Conservation (phyloP, 2,797 vertebrate genomes). For the Helarctos malayanus region DNA sequence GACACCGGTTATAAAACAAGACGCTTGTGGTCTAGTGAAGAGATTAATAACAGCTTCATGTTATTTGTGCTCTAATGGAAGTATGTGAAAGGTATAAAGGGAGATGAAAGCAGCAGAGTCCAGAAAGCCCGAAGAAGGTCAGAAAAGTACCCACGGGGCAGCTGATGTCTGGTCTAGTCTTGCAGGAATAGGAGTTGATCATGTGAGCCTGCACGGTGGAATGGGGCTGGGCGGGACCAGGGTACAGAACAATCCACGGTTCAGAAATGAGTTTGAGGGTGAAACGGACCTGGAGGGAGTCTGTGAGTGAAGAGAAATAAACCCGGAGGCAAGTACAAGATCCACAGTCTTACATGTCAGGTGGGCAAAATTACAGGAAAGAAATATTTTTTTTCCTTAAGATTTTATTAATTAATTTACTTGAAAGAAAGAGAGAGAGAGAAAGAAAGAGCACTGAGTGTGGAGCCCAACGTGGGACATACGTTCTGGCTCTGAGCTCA, state of each 20-base stretch:
- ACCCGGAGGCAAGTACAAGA: background rate
- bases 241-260: background rate
- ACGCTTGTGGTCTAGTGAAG: background rate
- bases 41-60: background rate
- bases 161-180: background rate
- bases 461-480: background rate
- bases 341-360: background rate
- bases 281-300: background rate
- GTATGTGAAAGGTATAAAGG: background rate
- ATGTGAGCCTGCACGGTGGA: no score
- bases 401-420: background rate
- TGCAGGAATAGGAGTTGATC: background rate
- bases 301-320: background rate
- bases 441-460: rapidly evolving
- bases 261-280: background rate
- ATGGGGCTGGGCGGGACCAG: no score
- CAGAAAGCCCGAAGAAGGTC: background rate
- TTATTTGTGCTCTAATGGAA: background rate
- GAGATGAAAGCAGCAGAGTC: no score
- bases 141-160: background rate
- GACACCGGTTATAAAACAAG: background rate
- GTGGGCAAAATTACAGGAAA: background rate
- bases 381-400: background rate
- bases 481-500: background rate
- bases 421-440: background rate